Conservation (phyloP, 2,113 vertebrate genomes). For the Todiramphus saurophagus region DNA sequence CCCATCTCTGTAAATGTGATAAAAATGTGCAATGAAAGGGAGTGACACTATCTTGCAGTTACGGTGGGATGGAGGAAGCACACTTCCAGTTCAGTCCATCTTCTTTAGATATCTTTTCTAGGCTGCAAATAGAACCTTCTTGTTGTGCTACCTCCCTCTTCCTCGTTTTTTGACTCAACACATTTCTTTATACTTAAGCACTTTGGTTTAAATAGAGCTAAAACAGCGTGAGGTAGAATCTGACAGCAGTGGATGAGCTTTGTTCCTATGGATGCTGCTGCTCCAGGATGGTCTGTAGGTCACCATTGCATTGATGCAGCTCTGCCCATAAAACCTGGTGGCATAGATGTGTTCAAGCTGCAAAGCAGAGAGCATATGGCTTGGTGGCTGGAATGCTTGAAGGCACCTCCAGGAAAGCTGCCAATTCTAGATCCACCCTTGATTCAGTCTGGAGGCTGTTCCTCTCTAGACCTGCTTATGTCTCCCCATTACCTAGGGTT, state of each 20-base stretch:
- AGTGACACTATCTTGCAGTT: not conserved
- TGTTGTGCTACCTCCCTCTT: not conserved
- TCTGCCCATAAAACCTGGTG: not conserved
- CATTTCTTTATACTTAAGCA: not conserved
- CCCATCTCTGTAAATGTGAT: not conserved
- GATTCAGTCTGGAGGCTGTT: not conserved
- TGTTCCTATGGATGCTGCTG: not conserved
- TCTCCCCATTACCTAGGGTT: not conserved
- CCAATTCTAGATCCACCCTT: not conserved
- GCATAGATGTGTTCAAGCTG: not conserved
- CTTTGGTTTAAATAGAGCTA: not conserved
- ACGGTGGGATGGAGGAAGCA: not conserved
- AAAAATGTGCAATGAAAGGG: not conserved
- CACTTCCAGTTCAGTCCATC: not conserved
- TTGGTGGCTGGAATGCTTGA: not conserved
- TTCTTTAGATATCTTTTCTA: not conserved
- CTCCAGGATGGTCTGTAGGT: not conserved
- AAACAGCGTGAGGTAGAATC: fast-evolving
- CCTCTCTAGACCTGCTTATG: not conserved
- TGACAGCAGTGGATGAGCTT: fast-evolving
- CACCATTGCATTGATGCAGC: not conserved
- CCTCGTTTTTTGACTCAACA: not conserved
- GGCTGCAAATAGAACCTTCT: not conserved
- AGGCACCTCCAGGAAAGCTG: not conserved
- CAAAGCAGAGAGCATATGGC: not conserved